These are phyloP conservation scores for Drosophila grimshawi DNA, from an alignment of 1,140 invertebrate genomes.

Conservation along the genomic window DNA sequence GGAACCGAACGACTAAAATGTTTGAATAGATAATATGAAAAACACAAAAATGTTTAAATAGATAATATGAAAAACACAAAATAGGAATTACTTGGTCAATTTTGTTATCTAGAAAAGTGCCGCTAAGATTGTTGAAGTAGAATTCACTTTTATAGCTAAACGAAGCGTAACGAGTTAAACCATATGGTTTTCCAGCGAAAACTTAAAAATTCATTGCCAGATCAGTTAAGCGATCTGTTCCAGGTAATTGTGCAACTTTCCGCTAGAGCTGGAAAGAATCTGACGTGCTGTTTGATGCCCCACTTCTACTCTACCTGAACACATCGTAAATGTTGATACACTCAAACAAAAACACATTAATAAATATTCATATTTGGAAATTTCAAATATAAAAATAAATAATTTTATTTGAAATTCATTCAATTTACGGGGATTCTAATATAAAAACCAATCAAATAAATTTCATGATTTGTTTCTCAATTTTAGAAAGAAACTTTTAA, in stretches of 20 bases:
- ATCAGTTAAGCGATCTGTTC: constrained; percentile 16
- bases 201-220: constrained; percentile 1
- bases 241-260: constrained; percentile 29
- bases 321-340: constrained; percentile 37
- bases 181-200: constrained; percentile 13
- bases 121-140: neutral
- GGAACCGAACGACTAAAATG: neutral
- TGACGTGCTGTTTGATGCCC: constrained; percentile 35
- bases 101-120: neutral
- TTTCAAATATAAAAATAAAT: too few species aligned
- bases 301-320: constrained; percentile 11
- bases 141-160: neutral
- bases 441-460: too few species aligned
- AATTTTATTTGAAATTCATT: too few species aligned
- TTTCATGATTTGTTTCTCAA: too few species aligned
- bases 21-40: constrained; percentile 4
- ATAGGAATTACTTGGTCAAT: too few species aligned
- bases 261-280: constrained; percentile 1
- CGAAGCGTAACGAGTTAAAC: constrained; percentile 24
- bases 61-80: neutral
- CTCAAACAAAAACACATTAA: constrained; percentile 10
- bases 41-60: neutral
- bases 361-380: too few species aligned
- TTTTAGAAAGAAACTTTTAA: too few species aligned
- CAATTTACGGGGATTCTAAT: too few species aligned